Conservation (phyloP, 2,888 invertebrate genomes). For the Marronus borbonicus region DNA sequence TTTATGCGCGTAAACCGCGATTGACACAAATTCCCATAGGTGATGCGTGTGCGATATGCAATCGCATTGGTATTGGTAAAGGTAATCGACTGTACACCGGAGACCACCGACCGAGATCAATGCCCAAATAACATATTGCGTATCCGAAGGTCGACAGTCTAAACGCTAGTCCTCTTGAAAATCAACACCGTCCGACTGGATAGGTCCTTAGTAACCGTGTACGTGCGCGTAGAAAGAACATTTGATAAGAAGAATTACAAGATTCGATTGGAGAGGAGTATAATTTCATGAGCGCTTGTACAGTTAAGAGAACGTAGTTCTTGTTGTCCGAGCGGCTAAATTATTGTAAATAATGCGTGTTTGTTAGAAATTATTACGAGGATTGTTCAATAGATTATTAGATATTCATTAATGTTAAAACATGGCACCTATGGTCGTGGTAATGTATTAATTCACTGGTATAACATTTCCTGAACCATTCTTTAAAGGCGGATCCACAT, state of each 20-base stretch:
- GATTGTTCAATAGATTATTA: too few relatives aligned
- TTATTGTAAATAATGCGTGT: too few relatives aligned
- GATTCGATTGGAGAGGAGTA: not conserved
- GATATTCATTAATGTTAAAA: too few relatives aligned
- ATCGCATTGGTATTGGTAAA: conserved; percentile 50
- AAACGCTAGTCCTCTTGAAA: not conserved
- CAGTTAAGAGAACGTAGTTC: too few relatives aligned
- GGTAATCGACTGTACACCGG: conserved; percentile 51
- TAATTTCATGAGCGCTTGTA: not conserved
- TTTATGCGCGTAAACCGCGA: conserved; percentile 53
- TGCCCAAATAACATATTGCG: conserved; percentile 45
- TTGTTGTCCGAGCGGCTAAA: too few relatives aligned
- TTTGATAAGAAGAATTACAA: not conserved
- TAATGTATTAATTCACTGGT: too few relatives aligned
- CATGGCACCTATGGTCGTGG: too few relatives aligned
- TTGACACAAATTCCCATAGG: conserved; percentile 57
- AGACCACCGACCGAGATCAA: conserved; percentile 44
- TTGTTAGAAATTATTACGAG: too few relatives aligned
- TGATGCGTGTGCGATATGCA: conserved; percentile 54
- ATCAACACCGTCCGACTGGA: not conserved
- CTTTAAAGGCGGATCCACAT: too few relatives aligned
- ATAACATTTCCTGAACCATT: too few relatives aligned
- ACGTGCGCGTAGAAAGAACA: too few relatives aligned
- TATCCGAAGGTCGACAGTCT: conserved; percentile 2
- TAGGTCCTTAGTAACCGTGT: not conserved